These are phyloP conservation scores for Pseudococcus longispinus DNA, from an alignment of 2,888 invertebrate species.

Conservation along the genomic window DNA sequence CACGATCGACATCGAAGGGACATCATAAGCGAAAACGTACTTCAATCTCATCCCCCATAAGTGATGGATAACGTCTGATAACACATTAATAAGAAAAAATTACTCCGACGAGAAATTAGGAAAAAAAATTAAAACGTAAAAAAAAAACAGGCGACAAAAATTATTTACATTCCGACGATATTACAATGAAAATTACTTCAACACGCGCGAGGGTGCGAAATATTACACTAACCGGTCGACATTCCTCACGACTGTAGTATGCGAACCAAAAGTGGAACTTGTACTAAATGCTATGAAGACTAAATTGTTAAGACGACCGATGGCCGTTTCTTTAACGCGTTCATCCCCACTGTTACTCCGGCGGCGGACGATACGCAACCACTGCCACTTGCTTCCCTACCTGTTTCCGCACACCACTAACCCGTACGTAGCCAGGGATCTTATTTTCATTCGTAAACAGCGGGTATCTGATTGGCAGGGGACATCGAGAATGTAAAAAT, in stretches of 20 bases:
- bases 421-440: constrained; percentile 39
- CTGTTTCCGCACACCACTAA: constrained; percentile 44
- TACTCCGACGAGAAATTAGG: not conserved
- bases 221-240: constrained; percentile 10
- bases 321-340: constrained; percentile 33
- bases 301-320: constrained; percentile 45
- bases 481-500: constrained; percentile 46
- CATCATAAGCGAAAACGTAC: constrained; percentile 39
- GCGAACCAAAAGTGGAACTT: constrained; percentile 30
- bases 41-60: constrained; percentile 35
- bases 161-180: constrained; percentile 16
- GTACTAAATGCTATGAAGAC: constrained; percentile 34
- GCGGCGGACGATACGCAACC: constrained; percentile 41
- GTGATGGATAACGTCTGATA: constrained; percentile 21
- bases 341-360: constrained; percentile 39
- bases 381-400: constrained; percentile 27
- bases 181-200: not conserved
- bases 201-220: constrained; percentile 40
- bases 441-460: constrained; percentile 46
- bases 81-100: constrained; percentile 4
- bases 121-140: not conserved
- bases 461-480: constrained; percentile 44
- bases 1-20: constrained; percentile 53
- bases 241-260: not conserved
- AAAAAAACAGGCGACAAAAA: not conserved